These are phyloP conservation scores for Fratercula arctica DNA, from an alignment of 2,797 vertebrate species.

Conservation along the genomic window DNA sequence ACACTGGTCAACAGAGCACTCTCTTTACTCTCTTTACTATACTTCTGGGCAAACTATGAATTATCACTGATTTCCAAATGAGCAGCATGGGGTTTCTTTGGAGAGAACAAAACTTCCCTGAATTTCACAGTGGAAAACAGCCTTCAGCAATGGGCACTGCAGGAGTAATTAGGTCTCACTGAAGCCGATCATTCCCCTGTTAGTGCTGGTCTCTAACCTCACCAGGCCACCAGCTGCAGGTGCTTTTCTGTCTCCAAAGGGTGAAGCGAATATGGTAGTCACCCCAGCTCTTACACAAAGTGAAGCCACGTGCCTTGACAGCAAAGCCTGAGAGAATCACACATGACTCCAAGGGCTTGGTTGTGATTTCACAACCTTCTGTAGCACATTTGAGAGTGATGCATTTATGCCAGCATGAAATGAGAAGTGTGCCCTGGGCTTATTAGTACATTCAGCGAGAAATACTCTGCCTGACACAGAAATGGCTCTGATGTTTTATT, in stretches of 20 bases:
- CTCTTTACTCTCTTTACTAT: not conserved
- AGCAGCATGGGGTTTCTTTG: not conserved
- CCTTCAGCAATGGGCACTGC: not conserved
- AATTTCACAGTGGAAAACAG: not conserved
- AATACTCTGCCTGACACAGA: not conserved
- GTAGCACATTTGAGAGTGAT: not conserved
- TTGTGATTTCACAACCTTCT: not conserved
- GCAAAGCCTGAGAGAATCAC: not conserved
- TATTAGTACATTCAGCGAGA: not conserved
- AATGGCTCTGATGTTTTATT: not conserved
- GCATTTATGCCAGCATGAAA: not conserved
- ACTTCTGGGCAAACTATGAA: not conserved
- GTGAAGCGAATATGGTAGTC: fast-evolving
- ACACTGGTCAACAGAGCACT: not conserved
- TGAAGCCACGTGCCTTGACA: fast-evolving
- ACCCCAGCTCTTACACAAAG: not conserved
- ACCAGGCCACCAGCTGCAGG: not conserved
- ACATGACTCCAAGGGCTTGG: not conserved
- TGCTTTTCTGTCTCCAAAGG: not conserved
- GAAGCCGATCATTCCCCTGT: not conserved
- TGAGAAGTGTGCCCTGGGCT: not conserved
- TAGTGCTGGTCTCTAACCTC: not conserved
- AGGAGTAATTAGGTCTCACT: not conserved
- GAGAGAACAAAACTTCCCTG: not conserved
- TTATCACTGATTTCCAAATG: not conserved